Percentiles rank a stretch among this genome's conserved stretches.
phyloP scores from a whole-genome alignment of 2,888 invertebrate genomes.

The Rhagium mordax region DNA sequence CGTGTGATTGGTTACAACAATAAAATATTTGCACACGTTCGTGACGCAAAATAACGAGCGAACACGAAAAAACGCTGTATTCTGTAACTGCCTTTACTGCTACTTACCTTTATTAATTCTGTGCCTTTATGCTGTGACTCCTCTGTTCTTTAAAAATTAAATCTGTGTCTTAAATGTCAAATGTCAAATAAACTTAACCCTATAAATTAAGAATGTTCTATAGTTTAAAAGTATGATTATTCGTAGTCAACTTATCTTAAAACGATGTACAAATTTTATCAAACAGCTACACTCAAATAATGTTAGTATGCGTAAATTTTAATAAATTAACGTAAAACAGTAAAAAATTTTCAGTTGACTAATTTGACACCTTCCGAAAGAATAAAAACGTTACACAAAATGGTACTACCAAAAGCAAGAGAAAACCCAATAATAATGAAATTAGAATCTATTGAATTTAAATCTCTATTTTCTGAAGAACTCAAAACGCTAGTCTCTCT shows the following conservation, averaged over 20 bases:
- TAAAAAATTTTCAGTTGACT: constrained; percentile 35
- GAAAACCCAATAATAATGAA: constrained; percentile 78
- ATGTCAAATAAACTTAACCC: background rate
- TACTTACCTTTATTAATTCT: too few relatives aligned
- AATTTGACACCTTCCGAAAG: constrained; percentile 44
- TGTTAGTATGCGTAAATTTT: constrained; percentile 33
- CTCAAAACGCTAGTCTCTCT: constrained; percentile 79
- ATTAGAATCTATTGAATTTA: constrained; percentile 82
- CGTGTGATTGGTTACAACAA: too few relatives aligned
- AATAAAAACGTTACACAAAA: constrained; percentile 53
- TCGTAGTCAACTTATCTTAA: constrained; percentile 29
- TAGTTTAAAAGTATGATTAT: constrained; percentile 34
- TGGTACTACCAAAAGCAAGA: constrained; percentile 68
- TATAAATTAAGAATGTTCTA: background rate
- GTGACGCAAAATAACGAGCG: too few relatives aligned
- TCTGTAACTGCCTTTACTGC: too few relatives aligned
- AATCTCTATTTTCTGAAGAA: constrained; percentile 87
- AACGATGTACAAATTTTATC: constrained; percentile 25
- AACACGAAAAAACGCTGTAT: too few relatives aligned
- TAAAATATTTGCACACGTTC: too few relatives aligned
- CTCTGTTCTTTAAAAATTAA: too few relatives aligned
- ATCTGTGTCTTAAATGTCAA: background rate
- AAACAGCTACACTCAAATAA: constrained; percentile 37
- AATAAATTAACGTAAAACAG: background rate
- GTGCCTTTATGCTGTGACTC: too few relatives aligned